Base-by-base conservation (phyloP, 1,140 invertebrate species). In the Drosophila nigrodunni region DNA sequence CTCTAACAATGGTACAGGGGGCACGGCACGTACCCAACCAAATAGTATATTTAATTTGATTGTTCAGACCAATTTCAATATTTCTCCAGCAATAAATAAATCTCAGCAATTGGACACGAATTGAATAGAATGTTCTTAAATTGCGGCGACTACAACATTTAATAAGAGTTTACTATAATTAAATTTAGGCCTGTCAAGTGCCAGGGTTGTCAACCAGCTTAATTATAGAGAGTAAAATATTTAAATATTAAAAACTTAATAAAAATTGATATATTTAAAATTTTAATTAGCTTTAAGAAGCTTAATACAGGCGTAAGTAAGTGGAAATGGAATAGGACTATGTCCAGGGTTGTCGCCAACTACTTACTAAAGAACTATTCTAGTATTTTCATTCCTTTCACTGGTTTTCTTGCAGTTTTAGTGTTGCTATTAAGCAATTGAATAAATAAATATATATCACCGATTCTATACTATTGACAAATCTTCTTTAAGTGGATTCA, bases 101-200 rank as follows among this genome's bases (percentile, higher is more conserved):
- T 34, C 59, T 30, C 37, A 18, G 43, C 46, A 69, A 43, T 52
- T 60, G 37, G 46, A 21, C 66, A 69, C 66, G 66, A 50, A 34
- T 60, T 69, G 37, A 52, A 50, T 50, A 34, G 18, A 54, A 54
- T 50, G 21, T 60, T 35, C 13, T 44, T 34, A 30, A 60, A 8
- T 37, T 30, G n/a, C 13, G 9, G 50, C 50, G 30, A 54, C 50
- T 54, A 54, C 50, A 54, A 54, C 34, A 54, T 37, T 54, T 54
- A 13, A 9, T 15, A 35, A 15, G 50, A n/a, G 15, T 52, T 52
- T 35, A 30, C 7, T 13, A 30, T 25, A 50, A 50, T 52, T 52
- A 34, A 34, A 13, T n/a, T 30, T 34, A 52, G 13, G 35, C n/a
- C n/a, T 52, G 41, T 41, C 9, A 7, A 52, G 30, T 30, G 11